phyloP scores from a whole-genome alignment of 2,113 vertebrate species.

The Formicarius rufipectus region DNA sequence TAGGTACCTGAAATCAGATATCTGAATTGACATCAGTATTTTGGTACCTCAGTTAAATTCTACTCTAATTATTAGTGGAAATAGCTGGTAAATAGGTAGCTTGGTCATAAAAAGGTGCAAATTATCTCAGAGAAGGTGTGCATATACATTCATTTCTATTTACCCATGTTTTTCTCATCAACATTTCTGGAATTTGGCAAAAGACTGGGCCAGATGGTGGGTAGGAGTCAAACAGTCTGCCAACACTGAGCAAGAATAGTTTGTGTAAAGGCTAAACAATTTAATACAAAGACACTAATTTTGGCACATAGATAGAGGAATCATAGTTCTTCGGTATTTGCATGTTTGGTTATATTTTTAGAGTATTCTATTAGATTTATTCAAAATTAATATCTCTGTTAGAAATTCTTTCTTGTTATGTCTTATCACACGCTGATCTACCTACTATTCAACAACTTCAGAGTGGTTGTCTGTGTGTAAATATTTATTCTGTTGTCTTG shows the following conservation, averaged over 20 bases:
- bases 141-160: not conserved
- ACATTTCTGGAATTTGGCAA: constrained; percentile 7
- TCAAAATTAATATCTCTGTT: not conserved
- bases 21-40: not conserved
- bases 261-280: constrained; percentile 33
- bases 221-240: constrained; percentile 26
- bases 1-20: not conserved
- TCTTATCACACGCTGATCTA: not conserved
- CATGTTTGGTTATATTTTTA: not conserved
- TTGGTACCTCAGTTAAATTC: not conserved
- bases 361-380: not conserved
- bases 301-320: not conserved
- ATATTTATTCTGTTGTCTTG: not conserved
- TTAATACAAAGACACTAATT: not conserved
- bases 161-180: not conserved
- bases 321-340: not conserved
- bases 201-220: not conserved
- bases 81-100: not conserved
- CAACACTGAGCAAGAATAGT: constrained; percentile 15
- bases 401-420: not conserved
- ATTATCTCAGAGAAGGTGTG: not conserved
- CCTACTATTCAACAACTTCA: not conserved
- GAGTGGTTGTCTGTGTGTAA: not conserved
- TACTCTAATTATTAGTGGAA: not conserved
- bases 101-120: not conserved